phyloP scores from a whole-genome alignment of 53 echinoderm and acorn worm genomes.

The Glandiceps talaboti region DNA sequence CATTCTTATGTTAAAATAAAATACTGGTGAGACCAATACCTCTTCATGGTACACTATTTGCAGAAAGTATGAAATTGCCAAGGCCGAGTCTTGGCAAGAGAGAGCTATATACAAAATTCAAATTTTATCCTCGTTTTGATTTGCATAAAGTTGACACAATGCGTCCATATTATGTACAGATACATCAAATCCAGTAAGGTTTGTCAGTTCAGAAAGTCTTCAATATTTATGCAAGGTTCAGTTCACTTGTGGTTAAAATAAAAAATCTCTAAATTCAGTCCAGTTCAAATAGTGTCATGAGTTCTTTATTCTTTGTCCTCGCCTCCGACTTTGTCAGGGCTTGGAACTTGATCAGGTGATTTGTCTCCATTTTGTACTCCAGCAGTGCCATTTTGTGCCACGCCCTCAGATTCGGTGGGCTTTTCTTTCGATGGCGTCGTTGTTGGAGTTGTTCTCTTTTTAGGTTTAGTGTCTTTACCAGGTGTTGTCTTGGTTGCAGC shows the following conservation, averaged over 20 bases:
- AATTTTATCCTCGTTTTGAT: not conserved
- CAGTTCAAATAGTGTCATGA: not conserved
- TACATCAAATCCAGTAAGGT: not conserved
- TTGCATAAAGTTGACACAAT: not conserved
- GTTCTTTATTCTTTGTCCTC: not conserved
- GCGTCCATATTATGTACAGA: not conserved
- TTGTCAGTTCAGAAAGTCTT: no score
- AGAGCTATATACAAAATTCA: not conserved
- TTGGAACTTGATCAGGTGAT: not conserved
- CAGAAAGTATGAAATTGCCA: no score
- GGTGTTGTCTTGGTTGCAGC: no score
- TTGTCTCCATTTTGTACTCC: no score
- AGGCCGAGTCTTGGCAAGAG: not conserved
- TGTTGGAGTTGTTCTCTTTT: not conserved
- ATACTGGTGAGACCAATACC: no score
- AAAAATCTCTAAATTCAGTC: no score
- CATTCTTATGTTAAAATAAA: no score
- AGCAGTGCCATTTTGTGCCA: not conserved
- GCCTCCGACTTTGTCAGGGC: not conserved
- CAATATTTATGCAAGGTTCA: no score
- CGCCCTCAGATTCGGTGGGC: not conserved
- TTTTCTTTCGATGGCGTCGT: not conserved
- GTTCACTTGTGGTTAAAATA: no score
- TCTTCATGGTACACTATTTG: no score
- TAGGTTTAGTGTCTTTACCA: not conserved